Percentiles rank a stretch among this genome's conserved stretches.
Conservation (phyloP, 2,113 vertebrate species). For the Melanotaenia duboulayi region DNA sequence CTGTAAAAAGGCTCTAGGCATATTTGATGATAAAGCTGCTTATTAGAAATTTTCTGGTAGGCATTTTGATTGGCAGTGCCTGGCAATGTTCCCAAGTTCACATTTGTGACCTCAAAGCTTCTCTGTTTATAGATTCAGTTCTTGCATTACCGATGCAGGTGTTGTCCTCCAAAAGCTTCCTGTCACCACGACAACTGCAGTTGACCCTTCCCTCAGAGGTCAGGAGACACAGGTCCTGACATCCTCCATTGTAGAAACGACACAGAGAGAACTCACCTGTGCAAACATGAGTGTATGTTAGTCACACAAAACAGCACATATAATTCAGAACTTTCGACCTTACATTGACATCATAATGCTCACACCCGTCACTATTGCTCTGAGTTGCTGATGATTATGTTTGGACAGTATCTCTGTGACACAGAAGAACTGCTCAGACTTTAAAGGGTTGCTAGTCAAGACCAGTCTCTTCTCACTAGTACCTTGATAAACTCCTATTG, state of each 20-base stretch:
- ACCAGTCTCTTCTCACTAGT: no score
- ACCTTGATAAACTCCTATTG: no score
- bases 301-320: not conserved
- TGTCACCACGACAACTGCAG: slow-evolving; percentile 93
- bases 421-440: no score
- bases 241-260: slow-evolving; percentile 92
- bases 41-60: not conserved
- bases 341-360: not conserved
- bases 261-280: slow-evolving; percentile 93
- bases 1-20: not conserved
- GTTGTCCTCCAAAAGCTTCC: slow-evolving; percentile 91
- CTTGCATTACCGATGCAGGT: slow-evolving; percentile 88
- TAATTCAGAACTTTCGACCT: slow-evolving; percentile 4
- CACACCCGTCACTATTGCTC: not conserved
- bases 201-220: slow-evolving; percentile 92
- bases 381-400: no score
- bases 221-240: slow-evolving; percentile 94
- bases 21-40: no score
- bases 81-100: not conserved
- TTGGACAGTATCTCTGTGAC: not conserved
- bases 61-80: not conserved
- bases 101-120: not conserved
- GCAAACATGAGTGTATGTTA: slow-evolving; percentile 21
- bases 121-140: not conserved
- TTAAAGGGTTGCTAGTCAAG: no score